Base-by-base conservation (phyloP, 2,888 invertebrate genomes). In the Ophion ventricosus region DNA sequence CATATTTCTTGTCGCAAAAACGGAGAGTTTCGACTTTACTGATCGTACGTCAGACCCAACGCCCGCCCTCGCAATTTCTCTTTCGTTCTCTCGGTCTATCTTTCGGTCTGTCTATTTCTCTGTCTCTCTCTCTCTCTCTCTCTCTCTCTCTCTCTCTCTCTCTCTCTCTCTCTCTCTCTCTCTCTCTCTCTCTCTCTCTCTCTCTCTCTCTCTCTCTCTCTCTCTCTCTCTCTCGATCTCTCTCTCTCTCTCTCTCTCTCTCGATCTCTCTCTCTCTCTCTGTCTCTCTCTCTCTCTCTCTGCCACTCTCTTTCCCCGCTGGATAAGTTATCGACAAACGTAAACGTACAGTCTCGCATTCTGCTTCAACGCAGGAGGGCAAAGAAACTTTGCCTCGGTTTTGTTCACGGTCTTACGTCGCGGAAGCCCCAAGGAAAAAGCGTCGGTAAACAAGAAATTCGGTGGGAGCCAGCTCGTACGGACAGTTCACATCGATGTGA, bases 261-360 rank as follows among this genome's bases (percentile, higher is more conserved):
- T 0, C 17, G 11, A 26, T 7, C 25, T 43, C 4, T 73, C 40
- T 49, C 57, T 59, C 4, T 23, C 1, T n/a, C n/a, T 57, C 35
- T 56, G 0, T 0, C 11, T 7, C 3, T 20, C 59, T 23, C 40
- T 59, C 23, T 8, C 29, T 57, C 14, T 25, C 66, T 57, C 40
- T 14, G 59, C 17, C 10, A 35, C 40, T 14, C n/a, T 17, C 54
- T 70, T 63, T 70, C 35, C 5, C 56, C 29, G 17, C 64, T 43
- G 35, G 79, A 79, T 84, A 84, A 84, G 82, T 84, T 84, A 84
- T 82, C 84, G 84, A 70, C 84, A n/a, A 70, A 40, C 23, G 78
- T 23, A 63, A 75, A 72, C 23, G 72, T 61, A 25, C 23, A 35
- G 43, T 54, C 59, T 49, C n/a, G 59, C 66, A 59, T 64, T 56